Evolutionary conservation across 2,113 vertebrate genomes (phyloP).

Genomic region (Pleuronectes platessa): DNA sequence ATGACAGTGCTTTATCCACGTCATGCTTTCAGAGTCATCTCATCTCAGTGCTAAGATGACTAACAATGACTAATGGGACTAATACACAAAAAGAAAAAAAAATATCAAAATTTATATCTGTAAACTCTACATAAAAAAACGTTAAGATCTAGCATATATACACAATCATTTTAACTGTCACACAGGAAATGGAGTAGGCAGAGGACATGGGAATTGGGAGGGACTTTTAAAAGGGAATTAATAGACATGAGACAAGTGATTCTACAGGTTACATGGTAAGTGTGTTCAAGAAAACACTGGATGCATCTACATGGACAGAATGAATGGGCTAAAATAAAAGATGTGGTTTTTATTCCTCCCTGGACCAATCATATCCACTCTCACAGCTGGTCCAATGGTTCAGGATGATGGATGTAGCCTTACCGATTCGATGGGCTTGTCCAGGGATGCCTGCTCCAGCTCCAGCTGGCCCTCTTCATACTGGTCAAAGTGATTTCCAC

Average conservation of each 20-base stretch:
- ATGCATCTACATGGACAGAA: slow-evolving; percentile 66
- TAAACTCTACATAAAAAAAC: slow-evolving; percentile 35
- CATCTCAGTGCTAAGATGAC: slow-evolving; percentile 61
- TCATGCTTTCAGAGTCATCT: slow-evolving; percentile 46
- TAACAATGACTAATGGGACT: slow-evolving; percentile 67
- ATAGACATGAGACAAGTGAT: slow-evolving; percentile 67
- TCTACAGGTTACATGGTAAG: slow-evolving; percentile 68
- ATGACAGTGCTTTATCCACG: slow-evolving; percentile 75
- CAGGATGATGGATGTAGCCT: slow-evolving; percentile 78
- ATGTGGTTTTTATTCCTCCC: slow-evolving; percentile 73
- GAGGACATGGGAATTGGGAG: slow-evolving; percentile 61
- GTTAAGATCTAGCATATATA: slow-evolving; percentile 59
- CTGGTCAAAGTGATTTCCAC: slow-evolving; percentile 99
- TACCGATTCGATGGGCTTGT: slow-evolving; percentile 99
- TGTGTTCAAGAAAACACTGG: slow-evolving; percentile 69
- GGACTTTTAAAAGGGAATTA: slow-evolving; percentile 60
- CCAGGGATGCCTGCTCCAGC: slow-evolving; percentile 97
- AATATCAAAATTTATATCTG: slow-evolving; percentile 44
- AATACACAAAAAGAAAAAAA: slow-evolving; percentile 17
- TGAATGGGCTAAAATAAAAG: slow-evolving; percentile 52
- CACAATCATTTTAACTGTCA: slow-evolving; percentile 63
- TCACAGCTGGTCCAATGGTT: slow-evolving; percentile 79
- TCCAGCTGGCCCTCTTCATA: slow-evolving; percentile 99
- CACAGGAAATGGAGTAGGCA: slow-evolving; percentile 69
- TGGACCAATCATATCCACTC: slow-evolving; percentile 87